Evolutionary conservation across 2,113 vertebrate genomes (phyloP).

Genomic region (Burhinus bistriatus): DNA sequence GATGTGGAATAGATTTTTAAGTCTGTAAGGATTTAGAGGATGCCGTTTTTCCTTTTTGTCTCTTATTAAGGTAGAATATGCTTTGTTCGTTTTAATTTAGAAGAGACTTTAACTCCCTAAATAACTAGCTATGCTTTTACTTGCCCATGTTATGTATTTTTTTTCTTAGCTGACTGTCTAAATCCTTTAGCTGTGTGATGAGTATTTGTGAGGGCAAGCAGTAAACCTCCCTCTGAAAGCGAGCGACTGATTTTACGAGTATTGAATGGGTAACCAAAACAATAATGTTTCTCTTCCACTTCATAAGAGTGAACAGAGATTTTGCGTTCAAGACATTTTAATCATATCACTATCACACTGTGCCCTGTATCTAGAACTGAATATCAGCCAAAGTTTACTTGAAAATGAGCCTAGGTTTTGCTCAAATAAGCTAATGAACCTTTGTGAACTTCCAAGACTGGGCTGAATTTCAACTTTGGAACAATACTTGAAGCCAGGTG

Average conservation of each 20-base stretch:
- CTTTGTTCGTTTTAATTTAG: not conserved
- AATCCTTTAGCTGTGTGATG: not conserved
- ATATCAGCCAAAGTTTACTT: slow-evolving; percentile 31
- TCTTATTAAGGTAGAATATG: not conserved
- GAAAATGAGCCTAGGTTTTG: slow-evolving; percentile 37
- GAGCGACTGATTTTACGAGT: not conserved
- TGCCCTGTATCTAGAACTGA: slow-evolving; percentile 9
- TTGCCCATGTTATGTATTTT: not conserved
- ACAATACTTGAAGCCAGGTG: slow-evolving; percentile 43
- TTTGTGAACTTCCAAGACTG: slow-evolving; percentile 44
- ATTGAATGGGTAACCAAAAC: not conserved
- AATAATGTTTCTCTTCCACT: not conserved
- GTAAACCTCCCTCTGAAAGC: not conserved
- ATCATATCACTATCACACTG: not conserved
- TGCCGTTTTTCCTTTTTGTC: not conserved
- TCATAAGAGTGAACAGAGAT: not conserved
- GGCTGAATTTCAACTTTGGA: slow-evolving; percentile 42
- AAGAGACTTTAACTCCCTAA: not conserved
- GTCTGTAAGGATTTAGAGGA: not conserved
- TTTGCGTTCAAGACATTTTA: not conserved
- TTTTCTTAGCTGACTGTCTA: not conserved
- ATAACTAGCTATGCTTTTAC: not conserved
- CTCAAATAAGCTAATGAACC: slow-evolving; percentile 47
- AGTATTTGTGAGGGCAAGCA: not conserved
- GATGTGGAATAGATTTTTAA: not conserved